Conservation (phyloP, 2,888 invertebrate genomes). For the Drosophila atripex region DNA sequence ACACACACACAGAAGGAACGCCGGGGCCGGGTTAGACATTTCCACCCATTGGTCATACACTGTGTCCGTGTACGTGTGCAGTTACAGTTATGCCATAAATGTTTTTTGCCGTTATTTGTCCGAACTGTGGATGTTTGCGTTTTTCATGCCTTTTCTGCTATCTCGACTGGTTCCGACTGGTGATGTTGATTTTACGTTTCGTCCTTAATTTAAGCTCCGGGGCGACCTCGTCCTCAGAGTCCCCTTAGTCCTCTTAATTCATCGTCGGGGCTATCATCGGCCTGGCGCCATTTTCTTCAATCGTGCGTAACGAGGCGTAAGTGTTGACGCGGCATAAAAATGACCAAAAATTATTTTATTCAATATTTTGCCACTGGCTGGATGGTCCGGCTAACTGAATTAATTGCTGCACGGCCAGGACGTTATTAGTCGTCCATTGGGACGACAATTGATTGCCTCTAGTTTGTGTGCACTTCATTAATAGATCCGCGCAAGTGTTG, state of each 20-base stretch:
- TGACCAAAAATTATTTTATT: conserved; percentile 68
- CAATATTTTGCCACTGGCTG: conserved; percentile 52
- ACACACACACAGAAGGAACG: too few relatives aligned
- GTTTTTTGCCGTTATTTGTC: conserved; percentile 63
- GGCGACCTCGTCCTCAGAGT: conserved; percentile 16
- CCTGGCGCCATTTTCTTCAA: conserved; percentile 39
- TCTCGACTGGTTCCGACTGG: conserved; percentile 19
- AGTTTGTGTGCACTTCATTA: conserved; percentile 57
- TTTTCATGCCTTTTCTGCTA: conserved; percentile 57
- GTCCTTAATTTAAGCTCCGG: conserved; percentile 53
- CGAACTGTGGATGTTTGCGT: conserved; percentile 80
- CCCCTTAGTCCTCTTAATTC: neutral
- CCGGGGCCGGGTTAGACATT: conserved; percentile 12
- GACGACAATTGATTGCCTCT: conserved; percentile 35
- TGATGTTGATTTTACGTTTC: conserved; percentile 57
- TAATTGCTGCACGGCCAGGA: conserved; percentile 49
- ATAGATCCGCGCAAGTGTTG: conserved; percentile 58
- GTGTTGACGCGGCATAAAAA: conserved; percentile 81
- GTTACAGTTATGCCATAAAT: conserved; percentile 56
- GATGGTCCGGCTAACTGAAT: conserved; percentile 47
- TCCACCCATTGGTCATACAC: conserved; percentile 15
- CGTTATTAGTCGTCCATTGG: conserved; percentile 48
- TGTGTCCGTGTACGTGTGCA: conserved; percentile 48
- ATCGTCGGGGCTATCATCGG: conserved; percentile 42
- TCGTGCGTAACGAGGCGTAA: conserved; percentile 74